These are phyloP conservation scores for Coryphaenoides rupestris DNA, from an alignment of 2,113 vertebrate genomes.

Conservation along the genomic window DNA sequence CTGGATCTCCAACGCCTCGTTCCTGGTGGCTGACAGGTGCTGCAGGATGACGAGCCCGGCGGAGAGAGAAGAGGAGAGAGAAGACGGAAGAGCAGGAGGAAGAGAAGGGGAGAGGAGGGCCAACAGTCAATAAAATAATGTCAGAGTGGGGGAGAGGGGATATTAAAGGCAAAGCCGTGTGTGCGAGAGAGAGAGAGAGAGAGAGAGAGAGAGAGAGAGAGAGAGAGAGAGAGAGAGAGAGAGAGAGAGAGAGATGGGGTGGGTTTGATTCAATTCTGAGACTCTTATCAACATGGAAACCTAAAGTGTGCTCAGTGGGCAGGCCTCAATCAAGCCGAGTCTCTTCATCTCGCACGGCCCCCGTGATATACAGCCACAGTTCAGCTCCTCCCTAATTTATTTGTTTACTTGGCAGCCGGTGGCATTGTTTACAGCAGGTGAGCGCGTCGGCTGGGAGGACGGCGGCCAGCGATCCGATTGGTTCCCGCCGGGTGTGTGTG, in stretches of 20 bases:
- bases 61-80: conserved; percentile 7
- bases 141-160: too few relatives aligned
- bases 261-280: neutral
- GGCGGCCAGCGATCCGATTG: conserved; percentile 41
- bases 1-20: conserved; percentile 95
- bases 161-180: too few relatives aligned
- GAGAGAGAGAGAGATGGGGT: neutral
- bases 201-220: neutral
- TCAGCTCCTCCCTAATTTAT: conserved; percentile 32
- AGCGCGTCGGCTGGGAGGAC: conserved; percentile 34
- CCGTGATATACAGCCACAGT: neutral
- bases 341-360: too few relatives aligned
- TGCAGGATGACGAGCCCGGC: conserved; percentile 28
- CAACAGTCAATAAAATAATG: too few relatives aligned
- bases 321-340: conserved; percentile 4
- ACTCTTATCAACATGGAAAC: neutral
- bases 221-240: neutral
- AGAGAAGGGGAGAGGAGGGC: neutral
- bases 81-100: neutral
- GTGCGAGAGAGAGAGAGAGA: neutral
- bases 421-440: conserved; percentile 40
- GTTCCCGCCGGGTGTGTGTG: conserved; percentile 10
- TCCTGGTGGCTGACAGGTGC: conserved; percentile 75
- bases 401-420: conserved; percentile 31
- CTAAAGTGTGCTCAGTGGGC: neutral